Percentiles rank a stretch among this genome's conserved stretches.
Conservation (phyloP, 1,140 invertebrate genomes). For the Drosophila mojavensis region DNA sequence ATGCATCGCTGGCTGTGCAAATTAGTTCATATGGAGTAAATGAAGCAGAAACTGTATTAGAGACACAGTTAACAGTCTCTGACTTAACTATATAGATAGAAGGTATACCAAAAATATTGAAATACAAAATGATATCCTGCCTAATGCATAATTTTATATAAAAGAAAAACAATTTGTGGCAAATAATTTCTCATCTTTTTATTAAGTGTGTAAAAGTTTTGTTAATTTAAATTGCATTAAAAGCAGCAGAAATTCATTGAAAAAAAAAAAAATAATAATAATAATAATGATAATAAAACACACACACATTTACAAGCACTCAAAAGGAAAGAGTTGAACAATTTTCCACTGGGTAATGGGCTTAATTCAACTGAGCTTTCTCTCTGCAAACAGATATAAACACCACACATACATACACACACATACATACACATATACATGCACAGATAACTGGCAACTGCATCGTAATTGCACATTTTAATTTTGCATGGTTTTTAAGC, state of each 20-base stretch:
- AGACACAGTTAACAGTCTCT: no score
- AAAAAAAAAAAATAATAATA: neutral
- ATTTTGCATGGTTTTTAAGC: conserved; percentile 70
- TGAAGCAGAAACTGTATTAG: no score
- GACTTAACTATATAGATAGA: no score
- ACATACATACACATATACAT: no score
- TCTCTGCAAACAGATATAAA: neutral
- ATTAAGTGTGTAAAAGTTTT: no score
- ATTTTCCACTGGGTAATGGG: conserved; percentile 10
- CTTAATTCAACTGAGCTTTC: conserved; percentile 1
- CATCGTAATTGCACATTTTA: conserved; percentile 69
- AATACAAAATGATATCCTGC: no score
- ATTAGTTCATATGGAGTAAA: neutral
- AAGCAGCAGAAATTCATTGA: no score
- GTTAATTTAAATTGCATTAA: neutral
- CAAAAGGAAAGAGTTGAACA: neutral
- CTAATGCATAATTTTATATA: no score
- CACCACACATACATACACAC: neutral
- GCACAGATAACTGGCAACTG: conserved; percentile 26
- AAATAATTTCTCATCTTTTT: no score
- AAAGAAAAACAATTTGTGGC: no score
- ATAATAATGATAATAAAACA: neutral
- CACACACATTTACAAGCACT: neutral
- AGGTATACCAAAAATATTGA: no score
- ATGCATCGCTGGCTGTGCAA: neutral